phyloP scores from a whole-genome alignment of 2,113 vertebrate species.

The Microtus montanus region DNA sequence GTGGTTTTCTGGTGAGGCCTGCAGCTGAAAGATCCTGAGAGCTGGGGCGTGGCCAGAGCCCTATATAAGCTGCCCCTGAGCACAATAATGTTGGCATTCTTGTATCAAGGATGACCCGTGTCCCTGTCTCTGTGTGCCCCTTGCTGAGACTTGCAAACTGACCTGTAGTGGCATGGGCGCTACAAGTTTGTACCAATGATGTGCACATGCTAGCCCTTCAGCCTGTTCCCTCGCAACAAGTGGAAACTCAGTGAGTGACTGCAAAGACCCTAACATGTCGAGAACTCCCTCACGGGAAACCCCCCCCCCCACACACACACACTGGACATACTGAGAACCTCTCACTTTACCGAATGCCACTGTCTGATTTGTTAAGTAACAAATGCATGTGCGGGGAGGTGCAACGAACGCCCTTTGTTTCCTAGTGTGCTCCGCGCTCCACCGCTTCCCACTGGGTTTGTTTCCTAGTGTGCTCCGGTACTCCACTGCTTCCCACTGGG shows the following conservation, averaged over 20 bases:
- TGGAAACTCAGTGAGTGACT: too few relatives aligned
- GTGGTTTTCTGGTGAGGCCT: too few relatives aligned
- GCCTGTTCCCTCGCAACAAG: not conserved
- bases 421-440: too few relatives aligned
- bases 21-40: too few relatives aligned
- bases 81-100: too few relatives aligned
- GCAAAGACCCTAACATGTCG: not conserved
- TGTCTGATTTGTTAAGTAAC: not conserved
- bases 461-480: rapidly evolving
- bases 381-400: not conserved
- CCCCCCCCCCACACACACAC: rapidly evolving
- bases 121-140: too few relatives aligned
- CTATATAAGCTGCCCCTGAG: too few relatives aligned
- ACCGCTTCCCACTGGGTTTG: not conserved
- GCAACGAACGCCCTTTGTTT: not conserved
- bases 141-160: too few relatives aligned
- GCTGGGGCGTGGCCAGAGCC: too few relatives aligned
- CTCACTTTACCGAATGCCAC: not conserved
- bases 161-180: too few relatives aligned
- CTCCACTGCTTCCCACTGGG: not conserved
- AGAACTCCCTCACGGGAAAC: not conserved
- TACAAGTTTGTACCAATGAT: not conserved
- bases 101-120: too few relatives aligned
- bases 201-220: not conserved
- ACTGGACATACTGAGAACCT: rapidly evolving